Conservation (phyloP, 1,140 invertebrate genomes). For the Pseudachorutes palmiensis region DNA sequence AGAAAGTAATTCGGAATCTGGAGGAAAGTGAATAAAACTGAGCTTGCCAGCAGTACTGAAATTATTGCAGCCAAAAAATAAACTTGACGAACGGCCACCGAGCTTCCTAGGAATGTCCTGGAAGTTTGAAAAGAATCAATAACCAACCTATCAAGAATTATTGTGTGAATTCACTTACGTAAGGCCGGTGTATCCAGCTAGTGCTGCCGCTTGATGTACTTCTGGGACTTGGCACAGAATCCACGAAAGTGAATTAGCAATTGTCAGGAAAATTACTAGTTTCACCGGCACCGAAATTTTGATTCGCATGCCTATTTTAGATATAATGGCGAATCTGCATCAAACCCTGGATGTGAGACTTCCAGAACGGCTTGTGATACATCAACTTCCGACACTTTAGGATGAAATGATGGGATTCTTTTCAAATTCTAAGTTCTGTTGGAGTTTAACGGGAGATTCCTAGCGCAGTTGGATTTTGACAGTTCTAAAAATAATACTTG, state of each 20-base stretch:
- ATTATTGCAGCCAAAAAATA: slow-evolving; percentile 31
- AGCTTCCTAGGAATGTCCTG: slow-evolving; percentile 34
- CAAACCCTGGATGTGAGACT: too few species aligned
- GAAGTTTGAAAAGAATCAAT: slow-evolving; percentile 21
- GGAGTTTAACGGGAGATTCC: too few species aligned
- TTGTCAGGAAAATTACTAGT: too few species aligned
- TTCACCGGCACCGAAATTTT: too few species aligned
- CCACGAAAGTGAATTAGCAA: background rate
- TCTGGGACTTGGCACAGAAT: slow-evolving; percentile 25
- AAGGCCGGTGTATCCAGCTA: slow-evolving; percentile 30
- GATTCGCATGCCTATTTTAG: too few species aligned
- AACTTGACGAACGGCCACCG: slow-evolving; percentile 31
- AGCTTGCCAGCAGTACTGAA: slow-evolving; percentile 28
- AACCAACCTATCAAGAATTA: background rate
- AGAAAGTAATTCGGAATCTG: slow-evolving; percentile 35
- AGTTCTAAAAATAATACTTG: too few species aligned
- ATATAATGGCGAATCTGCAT: too few species aligned
- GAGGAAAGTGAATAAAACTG: slow-evolving; percentile 32
- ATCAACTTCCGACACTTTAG: too few species aligned
- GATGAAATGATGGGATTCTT: too few species aligned
- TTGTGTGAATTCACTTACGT: slow-evolving; percentile 25
- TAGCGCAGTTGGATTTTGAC: too few species aligned
- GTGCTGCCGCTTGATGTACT: slow-evolving; percentile 33
- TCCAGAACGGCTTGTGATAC: too few species aligned
- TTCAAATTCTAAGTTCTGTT: too few species aligned